A percentile compares a stretch with the other conserved stretches of the same genome.
phyloP scores from a whole-genome alignment of 2,113 vertebrate genomes.

The Apodemus sylvaticus region DNA sequence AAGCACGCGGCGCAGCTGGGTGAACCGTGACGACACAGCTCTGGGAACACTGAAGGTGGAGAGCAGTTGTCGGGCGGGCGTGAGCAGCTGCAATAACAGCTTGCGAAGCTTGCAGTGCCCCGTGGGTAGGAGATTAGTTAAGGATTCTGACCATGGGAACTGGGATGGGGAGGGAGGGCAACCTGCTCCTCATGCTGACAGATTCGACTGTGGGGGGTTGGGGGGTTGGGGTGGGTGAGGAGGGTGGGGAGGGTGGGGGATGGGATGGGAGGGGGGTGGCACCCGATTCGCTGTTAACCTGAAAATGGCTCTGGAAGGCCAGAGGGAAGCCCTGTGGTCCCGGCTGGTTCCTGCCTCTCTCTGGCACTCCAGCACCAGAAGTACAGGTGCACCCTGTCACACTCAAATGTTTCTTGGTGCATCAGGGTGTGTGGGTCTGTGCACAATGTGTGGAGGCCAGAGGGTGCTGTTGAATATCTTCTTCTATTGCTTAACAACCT shows the following conservation, averaged over 20 bases:
- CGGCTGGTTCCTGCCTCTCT: background rate
- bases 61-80: constrained; percentile 54
- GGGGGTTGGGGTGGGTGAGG: too few relatives aligned
- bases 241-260: too few relatives aligned
- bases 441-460: background rate
- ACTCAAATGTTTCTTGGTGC: background rate
- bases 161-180: background rate
- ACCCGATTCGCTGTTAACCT: background rate
- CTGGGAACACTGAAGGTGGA: background rate
- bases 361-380: background rate
- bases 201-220: background rate
- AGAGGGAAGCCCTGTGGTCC: background rate
- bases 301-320: background rate
- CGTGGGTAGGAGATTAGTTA: constrained; percentile 59
- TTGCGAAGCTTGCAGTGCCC: constrained; percentile 27
- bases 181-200: background rate
- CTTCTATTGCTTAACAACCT: background rate
- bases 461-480: background rate
- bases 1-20: background rate
- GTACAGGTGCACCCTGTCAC: background rate
- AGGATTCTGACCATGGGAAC: constrained; percentile 68
- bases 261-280: too few relatives aligned
- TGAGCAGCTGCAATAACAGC: constrained; percentile 67
- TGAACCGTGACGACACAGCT: background rate
- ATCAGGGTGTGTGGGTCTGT: background rate